Conservation (phyloP, 2,888 invertebrate genomes). For the Corbicula japonica region DNA sequence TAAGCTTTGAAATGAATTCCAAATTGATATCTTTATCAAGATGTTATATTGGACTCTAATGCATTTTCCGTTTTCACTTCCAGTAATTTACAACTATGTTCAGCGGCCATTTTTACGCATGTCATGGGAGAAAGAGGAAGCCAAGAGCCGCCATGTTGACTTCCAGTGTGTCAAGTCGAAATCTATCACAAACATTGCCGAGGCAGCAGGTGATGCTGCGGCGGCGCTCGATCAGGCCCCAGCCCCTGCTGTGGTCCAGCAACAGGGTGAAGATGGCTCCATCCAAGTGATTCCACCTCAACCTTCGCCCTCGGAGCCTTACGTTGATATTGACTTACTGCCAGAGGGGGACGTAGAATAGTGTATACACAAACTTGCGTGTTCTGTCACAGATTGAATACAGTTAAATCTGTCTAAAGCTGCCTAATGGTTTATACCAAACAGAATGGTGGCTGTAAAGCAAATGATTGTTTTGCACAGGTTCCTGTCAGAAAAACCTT, state of each 20-base stretch:
- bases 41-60: too few species aligned
- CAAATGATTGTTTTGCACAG: too few species aligned
- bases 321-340: constrained; percentile 81
- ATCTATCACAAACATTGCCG: constrained; percentile 97
- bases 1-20: too few species aligned
- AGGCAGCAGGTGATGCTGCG: constrained; percentile 96
- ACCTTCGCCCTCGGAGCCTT: constrained; percentile 84
- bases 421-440: too few species aligned
- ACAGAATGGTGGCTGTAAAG: too few species aligned
- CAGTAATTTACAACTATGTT: constrained; percentile 99
- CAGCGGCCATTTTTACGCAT: constrained; percentile 99
- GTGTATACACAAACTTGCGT: too few species aligned
- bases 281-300: constrained; percentile 87
- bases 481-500: too few species aligned
- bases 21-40: too few species aligned
- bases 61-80: constrained; percentile 39
- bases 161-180: constrained; percentile 99
- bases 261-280: constrained; percentile 83
- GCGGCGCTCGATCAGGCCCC: constrained; percentile 83
- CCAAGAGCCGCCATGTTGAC: constrained; percentile 99
- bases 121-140: constrained; percentile 99
- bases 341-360: constrained; percentile 79
- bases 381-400: too few species aligned
- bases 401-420: too few species aligned
- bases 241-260: constrained; percentile 64